Conservation (phyloP, 2,797 vertebrate species). For the Distichodus sexfasciatus region DNA sequence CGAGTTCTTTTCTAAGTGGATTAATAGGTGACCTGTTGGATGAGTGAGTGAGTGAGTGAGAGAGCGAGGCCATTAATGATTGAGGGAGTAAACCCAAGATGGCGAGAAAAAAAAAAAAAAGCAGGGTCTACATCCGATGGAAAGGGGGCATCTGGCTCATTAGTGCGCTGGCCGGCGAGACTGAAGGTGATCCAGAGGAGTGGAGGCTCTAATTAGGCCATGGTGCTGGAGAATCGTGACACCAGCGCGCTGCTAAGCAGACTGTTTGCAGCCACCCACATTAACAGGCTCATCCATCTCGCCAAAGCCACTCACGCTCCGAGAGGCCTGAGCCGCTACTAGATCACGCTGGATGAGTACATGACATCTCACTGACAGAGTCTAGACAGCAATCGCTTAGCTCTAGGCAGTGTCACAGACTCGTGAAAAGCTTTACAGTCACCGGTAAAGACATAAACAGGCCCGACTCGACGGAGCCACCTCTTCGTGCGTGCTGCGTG, state of each 20-base stretch:
- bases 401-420: conserved; percentile 13
- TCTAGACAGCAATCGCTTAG: conserved; percentile 38
- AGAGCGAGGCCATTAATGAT: too few relatives aligned
- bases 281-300: conserved; percentile 50
- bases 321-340: conserved; percentile 37
- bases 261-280: conserved; percentile 40
- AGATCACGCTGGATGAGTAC: conserved; percentile 36
- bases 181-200: conserved; percentile 56
- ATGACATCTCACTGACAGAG: conserved; percentile 30
- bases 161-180: conserved; percentile 66
- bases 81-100: too few relatives aligned
- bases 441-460: conserved; percentile 1
- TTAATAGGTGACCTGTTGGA: too few relatives aligned
- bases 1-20: too few relatives aligned
- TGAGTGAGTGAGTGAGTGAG: neutral
- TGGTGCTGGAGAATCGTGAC: conserved; percentile 33
- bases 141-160: conserved; percentile 61
- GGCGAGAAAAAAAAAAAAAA: conserved; percentile 57
- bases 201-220: conserved; percentile 47
- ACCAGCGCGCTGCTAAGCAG: conserved; percentile 49
- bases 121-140: conserved; percentile 51
- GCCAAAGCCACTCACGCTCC: conserved; percentile 30
- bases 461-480: neutral
- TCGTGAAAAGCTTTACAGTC: conserved; percentile 31
- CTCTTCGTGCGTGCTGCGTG: neutral